Conservation (phyloP, 2,888 invertebrate genomes). For the Ferdinandea cuprea region DNA sequence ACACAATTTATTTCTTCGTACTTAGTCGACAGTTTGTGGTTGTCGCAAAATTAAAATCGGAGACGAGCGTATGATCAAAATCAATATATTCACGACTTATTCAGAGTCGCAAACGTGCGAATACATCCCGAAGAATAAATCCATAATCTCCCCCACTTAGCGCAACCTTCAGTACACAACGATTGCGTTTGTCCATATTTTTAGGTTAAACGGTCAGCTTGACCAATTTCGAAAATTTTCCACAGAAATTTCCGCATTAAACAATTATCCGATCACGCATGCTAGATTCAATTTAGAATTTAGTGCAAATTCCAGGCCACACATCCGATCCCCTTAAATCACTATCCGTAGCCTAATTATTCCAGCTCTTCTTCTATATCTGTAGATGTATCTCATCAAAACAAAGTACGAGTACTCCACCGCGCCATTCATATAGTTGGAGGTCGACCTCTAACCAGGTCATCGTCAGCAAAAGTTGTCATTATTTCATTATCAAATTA, state of each 20-base stretch:
- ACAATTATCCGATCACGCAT: not conserved
- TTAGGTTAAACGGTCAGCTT: no score
- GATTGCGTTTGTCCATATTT: no score
- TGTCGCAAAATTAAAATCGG: no score
- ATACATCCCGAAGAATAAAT: no score
- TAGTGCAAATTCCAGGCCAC: not conserved
- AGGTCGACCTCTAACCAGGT: slow-evolving; percentile 52
- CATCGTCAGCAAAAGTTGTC: slow-evolving; percentile 35
- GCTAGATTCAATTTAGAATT: not conserved
- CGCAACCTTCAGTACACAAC: no score
- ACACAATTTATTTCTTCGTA: no score
- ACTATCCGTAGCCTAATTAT: slow-evolving; percentile 9
- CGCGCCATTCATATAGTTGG: slow-evolving; percentile 7
- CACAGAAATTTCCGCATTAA: not conserved
- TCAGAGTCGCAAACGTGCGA: no score
- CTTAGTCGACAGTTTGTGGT: no score
- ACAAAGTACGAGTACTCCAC: slow-evolving; percentile 15
- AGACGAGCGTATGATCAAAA: no score
- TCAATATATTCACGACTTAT: no score
- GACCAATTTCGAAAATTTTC: no score
- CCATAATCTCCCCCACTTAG: no score
- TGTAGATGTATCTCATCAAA: slow-evolving; percentile 15
- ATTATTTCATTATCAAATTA: slow-evolving; percentile 70
- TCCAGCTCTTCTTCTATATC: slow-evolving; percentile 9
- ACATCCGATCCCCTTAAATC: not conserved